Percentiles rank a stretch among this genome's conserved stretches.
Evolutionary conservation across 1,140 invertebrate genomes (phyloP).

Genomic region (Hyles euphorbiae): DNA sequence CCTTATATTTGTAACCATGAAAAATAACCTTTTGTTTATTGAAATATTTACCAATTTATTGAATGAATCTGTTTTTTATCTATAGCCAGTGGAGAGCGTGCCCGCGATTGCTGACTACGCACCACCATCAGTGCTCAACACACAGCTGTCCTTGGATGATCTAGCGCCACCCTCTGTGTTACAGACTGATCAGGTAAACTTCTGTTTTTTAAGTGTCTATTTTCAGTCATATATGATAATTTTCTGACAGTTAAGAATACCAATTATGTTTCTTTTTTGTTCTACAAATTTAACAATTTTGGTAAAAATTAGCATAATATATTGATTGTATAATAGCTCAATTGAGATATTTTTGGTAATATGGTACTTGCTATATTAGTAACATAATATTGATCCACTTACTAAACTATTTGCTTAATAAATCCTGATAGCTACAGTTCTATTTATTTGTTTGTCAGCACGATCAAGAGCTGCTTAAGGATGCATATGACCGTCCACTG

Average conservation of each 20-base stretch:
- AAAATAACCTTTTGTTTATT: too few species aligned
- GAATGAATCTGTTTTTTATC: neutral
- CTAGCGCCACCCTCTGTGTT: constrained; percentile 67
- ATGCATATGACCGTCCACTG: constrained; percentile 63
- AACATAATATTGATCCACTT: too few species aligned
- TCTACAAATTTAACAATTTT: too few species aligned
- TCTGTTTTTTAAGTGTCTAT: neutral
- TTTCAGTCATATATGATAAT: neutral
- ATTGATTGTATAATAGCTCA: too few species aligned
- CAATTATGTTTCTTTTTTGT: neutral
- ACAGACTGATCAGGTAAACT: constrained; percentile 58
- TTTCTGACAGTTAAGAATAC: neutral
- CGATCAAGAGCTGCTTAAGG: constrained; percentile 62
- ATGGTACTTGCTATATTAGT: too few species aligned
- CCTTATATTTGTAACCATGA: too few species aligned
- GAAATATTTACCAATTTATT: too few species aligned
- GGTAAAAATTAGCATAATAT: too few species aligned
- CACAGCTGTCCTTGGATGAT: constrained; percentile 69
- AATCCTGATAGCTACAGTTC: too few species aligned
- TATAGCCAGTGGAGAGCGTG: constrained; percentile 37
- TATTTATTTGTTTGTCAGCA: constrained; percentile 35
- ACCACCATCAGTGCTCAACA: constrained; percentile 66
- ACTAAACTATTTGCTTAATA: too few species aligned
- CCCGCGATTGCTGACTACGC: constrained; percentile 57
- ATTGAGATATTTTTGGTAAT: too few species aligned